Base-by-base conservation (phyloP, 2,888 invertebrate species). In the Nephrocerus scutellatus region DNA sequence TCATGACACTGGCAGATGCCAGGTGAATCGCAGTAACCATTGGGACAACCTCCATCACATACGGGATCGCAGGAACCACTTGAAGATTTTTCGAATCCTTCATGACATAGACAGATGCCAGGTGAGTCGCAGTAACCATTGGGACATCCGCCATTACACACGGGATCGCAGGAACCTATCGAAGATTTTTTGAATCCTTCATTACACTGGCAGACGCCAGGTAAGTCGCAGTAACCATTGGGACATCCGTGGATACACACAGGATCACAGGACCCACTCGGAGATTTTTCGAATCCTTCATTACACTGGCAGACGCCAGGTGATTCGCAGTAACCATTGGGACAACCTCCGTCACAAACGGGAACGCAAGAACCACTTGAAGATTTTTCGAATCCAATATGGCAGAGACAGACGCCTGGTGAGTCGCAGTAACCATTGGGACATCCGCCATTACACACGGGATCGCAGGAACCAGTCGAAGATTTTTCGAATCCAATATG, bases 1-100 rank as follows among this genome's bases (percentile, higher is more conserved):
- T 55, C 49, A 16, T 52, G 33, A 41, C 73, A 74, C 2, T 52
- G 46, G 13, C 68, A 68, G 13, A 21, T 30, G 6, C 54, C 48
- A 0, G 63, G 60, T 0, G 48, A 41, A 3, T 43, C 51, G 35
- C 59, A 60, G 5, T 40, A 41, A n/a, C 50, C 57, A 1, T 36
- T 41, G 4, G 36, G 40, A 26, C 56, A 52, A 14, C 40, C 41
- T 15, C 62, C 53, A 19, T 45, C 36, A 33, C 54, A 55, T n/a
- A n/a, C n/a, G n/a, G n/a, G n/a, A n/a, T n/a, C n/a, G n/a, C n/a
- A n/a, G n/a, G n/a, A n/a, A n/a, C n/a, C n/a, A n/a, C n/a, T n/a
- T n/a, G n/a, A 5, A 14, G 5, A 5, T n/a, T n/a, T 6, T 7
- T 14, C 10, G 10, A 7, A 2, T 20, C 54, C 53, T 4, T 18